A percentile compares a stretch with the other conserved stretches of the same genome.
These are phyloP conservation scores for Papilio elwesi DNA, from an alignment of 2,888 invertebrate genomes.

Conservation along the genomic window DNA sequence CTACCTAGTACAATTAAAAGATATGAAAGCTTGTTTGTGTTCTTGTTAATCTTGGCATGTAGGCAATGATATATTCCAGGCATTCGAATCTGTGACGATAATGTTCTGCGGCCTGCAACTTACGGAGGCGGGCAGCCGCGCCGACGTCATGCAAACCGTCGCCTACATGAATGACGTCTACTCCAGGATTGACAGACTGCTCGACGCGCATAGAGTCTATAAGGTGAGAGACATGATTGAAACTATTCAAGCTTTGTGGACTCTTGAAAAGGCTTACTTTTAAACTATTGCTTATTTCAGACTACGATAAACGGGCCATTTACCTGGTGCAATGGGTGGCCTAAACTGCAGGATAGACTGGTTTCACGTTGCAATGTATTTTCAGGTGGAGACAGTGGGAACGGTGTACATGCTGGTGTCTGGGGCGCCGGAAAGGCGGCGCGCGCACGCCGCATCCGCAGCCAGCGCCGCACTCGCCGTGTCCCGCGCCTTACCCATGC, in stretches of 20 bases:
- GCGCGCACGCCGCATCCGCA: slow-evolving; percentile 89
- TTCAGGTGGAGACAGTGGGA: slow-evolving; percentile 96
- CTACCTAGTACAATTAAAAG: too few relatives aligned
- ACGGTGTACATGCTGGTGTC: slow-evolving; percentile 95
- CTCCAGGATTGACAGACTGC: slow-evolving; percentile 92
- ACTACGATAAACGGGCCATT: too few relatives aligned
- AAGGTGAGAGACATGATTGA: slow-evolving; percentile 85
- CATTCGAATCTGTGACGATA: slow-evolving; percentile 90
- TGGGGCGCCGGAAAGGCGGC: slow-evolving; percentile 90
- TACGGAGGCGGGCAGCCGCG: slow-evolving; percentile 69
- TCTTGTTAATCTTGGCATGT: too few relatives aligned
- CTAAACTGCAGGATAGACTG: too few relatives aligned
- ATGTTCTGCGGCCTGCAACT: slow-evolving; percentile 90
- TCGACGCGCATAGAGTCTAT: slow-evolving; percentile 93
- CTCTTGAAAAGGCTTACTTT: too few relatives aligned
- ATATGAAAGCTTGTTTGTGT: too few relatives aligned
- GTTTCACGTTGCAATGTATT: neutral
- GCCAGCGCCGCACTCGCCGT: slow-evolving; percentile 92
- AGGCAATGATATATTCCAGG: slow-evolving; percentile 72
- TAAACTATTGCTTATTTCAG: too few relatives aligned
- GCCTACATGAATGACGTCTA: slow-evolving; percentile 94
- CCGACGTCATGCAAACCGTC: slow-evolving; percentile 89
- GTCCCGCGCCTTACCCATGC: slow-evolving; percentile 86
- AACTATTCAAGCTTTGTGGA: neutral
- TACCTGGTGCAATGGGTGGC: too few relatives aligned